Conservation (phyloP, 2,888 invertebrate genomes). For the Macrophya alboannulata region DNA sequence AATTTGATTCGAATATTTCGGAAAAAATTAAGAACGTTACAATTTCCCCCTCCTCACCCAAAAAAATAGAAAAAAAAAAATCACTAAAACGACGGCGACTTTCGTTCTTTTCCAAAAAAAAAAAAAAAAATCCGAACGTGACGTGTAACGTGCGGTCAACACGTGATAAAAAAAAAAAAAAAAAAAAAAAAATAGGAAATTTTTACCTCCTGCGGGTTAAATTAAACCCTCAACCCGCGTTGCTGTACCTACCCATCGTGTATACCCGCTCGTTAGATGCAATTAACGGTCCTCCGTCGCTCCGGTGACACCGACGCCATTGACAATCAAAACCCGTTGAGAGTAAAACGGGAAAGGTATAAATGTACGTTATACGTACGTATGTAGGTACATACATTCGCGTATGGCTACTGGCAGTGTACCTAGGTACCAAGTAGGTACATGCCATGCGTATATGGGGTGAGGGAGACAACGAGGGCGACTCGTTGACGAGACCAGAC, state of each 20-base stretch:
- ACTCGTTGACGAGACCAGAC: constrained; percentile 17
- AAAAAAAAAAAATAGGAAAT: background rate
- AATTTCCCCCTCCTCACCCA: background rate
- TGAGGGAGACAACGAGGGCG: background rate
- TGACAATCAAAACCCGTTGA: constrained; percentile 48
- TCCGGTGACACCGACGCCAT: constrained; percentile 30
- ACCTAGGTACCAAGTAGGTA: background rate
- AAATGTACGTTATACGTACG: background rate
- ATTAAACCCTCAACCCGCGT: background rate
- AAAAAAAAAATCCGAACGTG: background rate
- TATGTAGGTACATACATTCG: background rate
- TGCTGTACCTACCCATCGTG: background rate
- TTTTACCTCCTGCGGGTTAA: constrained; percentile 3
- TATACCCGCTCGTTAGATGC: constrained; percentile 43
- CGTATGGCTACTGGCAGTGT: background rate
- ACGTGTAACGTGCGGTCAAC: background rate
- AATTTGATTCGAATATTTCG: background rate
- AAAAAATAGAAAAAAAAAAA: background rate
- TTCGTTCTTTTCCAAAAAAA: background rate
- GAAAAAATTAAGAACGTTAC: background rate
- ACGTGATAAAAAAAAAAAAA: background rate
- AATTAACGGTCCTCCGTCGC: constrained; percentile 41
- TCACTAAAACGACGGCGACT: background rate
- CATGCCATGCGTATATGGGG: background rate
- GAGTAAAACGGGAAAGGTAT: constrained; percentile 19